Evolutionary conservation across 2,113 vertebrate genomes (phyloP).

Genomic region (Protomyctophum bolini): DNA sequence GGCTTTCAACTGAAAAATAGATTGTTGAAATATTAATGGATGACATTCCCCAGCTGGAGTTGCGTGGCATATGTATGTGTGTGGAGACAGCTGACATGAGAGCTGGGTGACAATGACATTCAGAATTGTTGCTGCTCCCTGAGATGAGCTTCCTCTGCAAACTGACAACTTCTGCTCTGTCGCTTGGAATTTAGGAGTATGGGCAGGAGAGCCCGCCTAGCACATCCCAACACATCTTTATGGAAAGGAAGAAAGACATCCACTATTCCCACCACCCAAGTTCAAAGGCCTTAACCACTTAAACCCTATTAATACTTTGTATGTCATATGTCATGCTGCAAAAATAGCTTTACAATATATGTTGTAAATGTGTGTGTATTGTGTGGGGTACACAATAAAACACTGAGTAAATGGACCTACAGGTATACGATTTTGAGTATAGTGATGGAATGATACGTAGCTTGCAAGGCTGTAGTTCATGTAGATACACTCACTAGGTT

Average conservation of each 20-base stretch:
- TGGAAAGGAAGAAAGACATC: conserved; percentile 41
- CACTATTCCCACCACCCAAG: background rate
- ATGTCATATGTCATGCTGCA: too few relatives aligned
- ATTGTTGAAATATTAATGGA: conserved; percentile 66
- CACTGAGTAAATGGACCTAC: too few relatives aligned
- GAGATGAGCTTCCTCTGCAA: conserved; percentile 52
- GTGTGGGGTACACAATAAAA: too few relatives aligned
- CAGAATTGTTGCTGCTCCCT: background rate
- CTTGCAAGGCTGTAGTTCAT: too few relatives aligned
- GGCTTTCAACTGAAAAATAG: conserved; percentile 13
- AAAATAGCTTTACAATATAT: too few relatives aligned
- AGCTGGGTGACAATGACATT: conserved; percentile 58
- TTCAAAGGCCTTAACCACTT: too few relatives aligned
- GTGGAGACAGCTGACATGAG: conserved; percentile 54
- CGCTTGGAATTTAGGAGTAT: conserved; percentile 36
- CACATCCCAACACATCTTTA: conserved; percentile 39
- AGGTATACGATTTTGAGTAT: too few relatives aligned
- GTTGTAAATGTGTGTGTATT: too few relatives aligned
- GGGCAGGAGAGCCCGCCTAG: conserved; percentile 13
- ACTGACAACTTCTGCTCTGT: conserved; percentile 26
- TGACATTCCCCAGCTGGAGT: conserved; percentile 62
- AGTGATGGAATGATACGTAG: too few relatives aligned
- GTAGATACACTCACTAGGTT: too few relatives aligned
- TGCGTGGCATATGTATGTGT: conserved; percentile 50
- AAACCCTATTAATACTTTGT: too few relatives aligned